Evolutionary conservation across 2,888 invertebrate genomes (phyloP), one percentile per base, ranked within the genome.

Genomic region (Sinhomidia bicolor): DNA sequence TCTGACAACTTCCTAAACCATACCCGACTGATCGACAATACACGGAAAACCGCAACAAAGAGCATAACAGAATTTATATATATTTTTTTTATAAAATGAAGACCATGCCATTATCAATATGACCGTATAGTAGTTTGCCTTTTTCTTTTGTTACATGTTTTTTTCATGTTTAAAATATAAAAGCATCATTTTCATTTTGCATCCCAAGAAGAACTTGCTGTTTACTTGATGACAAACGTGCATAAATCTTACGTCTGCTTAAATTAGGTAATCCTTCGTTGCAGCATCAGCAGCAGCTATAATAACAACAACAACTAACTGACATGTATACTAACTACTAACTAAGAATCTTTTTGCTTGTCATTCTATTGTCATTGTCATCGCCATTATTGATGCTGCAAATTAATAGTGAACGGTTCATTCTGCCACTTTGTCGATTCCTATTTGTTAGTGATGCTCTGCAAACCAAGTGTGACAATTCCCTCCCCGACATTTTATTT

Each of bases 391-490:
- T 83, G 57, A 65, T 9, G 47, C 32, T 78, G 14, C 32, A 79
- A 85, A 79, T 85, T 85, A 79, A 85, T 79, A 79, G 85, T 23
- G 36, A 85, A 85, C 78, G 62, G 85, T 78, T 78, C 51, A 54
- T 20, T 44, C 20, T 74, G 20, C 26, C 44, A 32, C 47, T 71
- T 54, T 54, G 47, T 29, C 14, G 17, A 71, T 32, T 57, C 54
- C 26, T 54, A 51, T 76, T 85, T 32, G 51, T 78, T 76, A 79
- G 85, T 65, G 51, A 78, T 85, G 85, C 85, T 85, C 79, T 79
- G 79, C 85, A 85, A 85, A 79, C 68, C 78, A 79, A 79, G 78
- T 85, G 79, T 85, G 68, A 85, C 78, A 79, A 85, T 44, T 84
- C 60, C 47, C 10, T 14, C 47, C 12, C n/a, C n/a, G n/a, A n/a